These are phyloP conservation scores for Osmoderma eremita DNA, from an alignment of 2,888 invertebrate species.

Conservation along the genomic window DNA sequence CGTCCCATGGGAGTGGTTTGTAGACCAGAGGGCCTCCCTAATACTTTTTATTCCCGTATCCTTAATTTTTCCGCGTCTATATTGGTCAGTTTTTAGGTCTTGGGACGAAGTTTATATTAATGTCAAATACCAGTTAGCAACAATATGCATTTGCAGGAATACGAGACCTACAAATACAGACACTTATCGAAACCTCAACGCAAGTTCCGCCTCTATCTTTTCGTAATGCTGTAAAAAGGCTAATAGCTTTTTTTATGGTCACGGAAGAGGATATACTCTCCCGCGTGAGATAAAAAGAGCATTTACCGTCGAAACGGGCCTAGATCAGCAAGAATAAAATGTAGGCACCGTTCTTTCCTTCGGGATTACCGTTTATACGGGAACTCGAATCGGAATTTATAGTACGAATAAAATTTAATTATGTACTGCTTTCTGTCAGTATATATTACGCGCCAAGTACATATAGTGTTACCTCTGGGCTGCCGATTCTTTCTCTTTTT, in stretches of 20 bases:
- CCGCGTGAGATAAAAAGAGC: conserved; percentile 34
- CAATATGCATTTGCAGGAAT: not conserved
- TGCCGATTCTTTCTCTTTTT: not conserved
- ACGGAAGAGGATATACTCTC: conserved; percentile 29
- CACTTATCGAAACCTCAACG: conserved; percentile 25
- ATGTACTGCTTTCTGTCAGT: conserved; percentile 35
- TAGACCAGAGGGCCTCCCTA: too few species aligned
- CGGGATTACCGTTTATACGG: conserved; percentile 34
- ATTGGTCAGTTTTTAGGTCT: too few species aligned
- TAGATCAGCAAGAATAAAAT: conserved; percentile 41
- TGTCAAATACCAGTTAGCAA: conserved; percentile 4
- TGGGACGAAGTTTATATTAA: too few species aligned
- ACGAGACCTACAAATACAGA: not conserved
- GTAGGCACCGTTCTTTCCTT: conserved; percentile 35
- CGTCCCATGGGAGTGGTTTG: too few species aligned
- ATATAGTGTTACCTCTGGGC: not conserved
- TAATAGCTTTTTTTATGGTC: conserved; percentile 36
- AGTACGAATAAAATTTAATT: conserved; percentile 40
- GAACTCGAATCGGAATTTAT: conserved; percentile 33
- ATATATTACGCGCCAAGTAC: not conserved
- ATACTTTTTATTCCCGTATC: too few species aligned
- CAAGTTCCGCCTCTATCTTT: conserved; percentile 21
- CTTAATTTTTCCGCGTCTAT: too few species aligned
- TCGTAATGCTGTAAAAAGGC: conserved; percentile 28
- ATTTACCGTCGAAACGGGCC: conserved; percentile 33